Base-by-base conservation (phyloP, 2,113 vertebrate species). In the Alethe castanea region DNA sequence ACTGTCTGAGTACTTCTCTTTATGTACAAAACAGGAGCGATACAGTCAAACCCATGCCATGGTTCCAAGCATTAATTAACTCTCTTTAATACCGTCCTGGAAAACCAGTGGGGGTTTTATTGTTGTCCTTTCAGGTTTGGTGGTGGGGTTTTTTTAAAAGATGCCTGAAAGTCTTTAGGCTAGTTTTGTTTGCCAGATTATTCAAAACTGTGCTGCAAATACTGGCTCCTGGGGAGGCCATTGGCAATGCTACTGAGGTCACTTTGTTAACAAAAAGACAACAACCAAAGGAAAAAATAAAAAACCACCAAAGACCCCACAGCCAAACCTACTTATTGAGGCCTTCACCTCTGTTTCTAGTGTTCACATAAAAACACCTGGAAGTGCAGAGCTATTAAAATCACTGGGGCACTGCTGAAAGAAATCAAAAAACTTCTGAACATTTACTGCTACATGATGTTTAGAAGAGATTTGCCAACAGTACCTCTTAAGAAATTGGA, bases 231-330 rank as follows among this genome's bases (percentile, higher is more conserved):
- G 19, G 35, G 40, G 44, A 81, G 70, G 25, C 17, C 24, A 2
- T 23, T 84, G 28, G 13, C 29, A 73, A 14, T 87, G 72, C n/a
- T 81, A 4, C 50, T 36, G 15, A 57, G 42, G 57, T 74, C 24
- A 64, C 4, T 65, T 47, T 19, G 31, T 59, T 80, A 19, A 45
- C 24, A 40, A 40, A 71, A 73, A 57, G 5, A 31, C 14, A 73
- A 19, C n/a, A 60, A 45, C 12, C 23, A n/a, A 54, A 76, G 19
- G 17, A 0, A 5, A 22, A 76, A 26, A 48, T 54, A 45, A 57
- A 6, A 40, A 40, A 40, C 1, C 19, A 26, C 4, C 5, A 20
- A 66, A 40, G 10, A 25, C 2, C 11, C 19, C 5, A 56, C 0
- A n/a, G 42, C 3, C 3, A 71, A 70, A 35, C 14, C 19, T 59